Percentiles rank a stretch among this genome's conserved stretches.
phyloP scores from a whole-genome alignment of 2,113 vertebrate species.

The Australoheros scitulus region DNA sequence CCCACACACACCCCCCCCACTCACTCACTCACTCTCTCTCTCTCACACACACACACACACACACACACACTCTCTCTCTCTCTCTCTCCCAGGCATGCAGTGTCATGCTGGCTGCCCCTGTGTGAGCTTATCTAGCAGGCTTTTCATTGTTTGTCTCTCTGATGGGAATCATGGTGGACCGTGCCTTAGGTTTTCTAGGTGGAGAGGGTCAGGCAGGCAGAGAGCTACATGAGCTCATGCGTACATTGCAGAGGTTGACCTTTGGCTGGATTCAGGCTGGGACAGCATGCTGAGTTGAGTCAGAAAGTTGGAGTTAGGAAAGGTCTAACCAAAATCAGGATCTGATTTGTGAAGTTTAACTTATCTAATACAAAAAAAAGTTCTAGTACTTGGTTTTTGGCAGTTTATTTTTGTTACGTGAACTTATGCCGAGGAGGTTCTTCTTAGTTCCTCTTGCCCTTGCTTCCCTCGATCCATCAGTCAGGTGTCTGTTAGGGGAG shows the following conservation, averaged over 20 bases:
- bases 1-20: too few relatives aligned
- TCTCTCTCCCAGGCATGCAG: slow-evolving; percentile 33
- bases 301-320: slow-evolving; percentile 14
- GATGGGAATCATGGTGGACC: slow-evolving; percentile 30
- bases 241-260: slow-evolving; percentile 17
- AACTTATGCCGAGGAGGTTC: background rate
- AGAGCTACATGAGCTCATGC: background rate
- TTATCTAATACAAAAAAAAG: background rate
- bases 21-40: too few relatives aligned
- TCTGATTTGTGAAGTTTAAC: background rate
- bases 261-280: slow-evolving; percentile 24
- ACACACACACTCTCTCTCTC: too few relatives aligned
- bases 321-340: background rate
- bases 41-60: slow-evolving; percentile 61
- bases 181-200: slow-evolving; percentile 29
- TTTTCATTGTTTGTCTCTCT: slow-evolving; percentile 44
- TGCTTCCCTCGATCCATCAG: slow-evolving; percentile 18
- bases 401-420: background rate
- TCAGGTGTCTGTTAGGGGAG: slow-evolving; percentile 55
- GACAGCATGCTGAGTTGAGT: slow-evolving; percentile 2
- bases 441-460: slow-evolving; percentile 9
- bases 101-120: slow-evolving; percentile 43
- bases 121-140: slow-evolving; percentile 57
- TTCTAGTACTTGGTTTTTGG: background rate
- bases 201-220: background rate